Evolutionary conservation across 2,888 invertebrate genomes (phyloP).

Genomic region (Hetaerina titia): DNA sequence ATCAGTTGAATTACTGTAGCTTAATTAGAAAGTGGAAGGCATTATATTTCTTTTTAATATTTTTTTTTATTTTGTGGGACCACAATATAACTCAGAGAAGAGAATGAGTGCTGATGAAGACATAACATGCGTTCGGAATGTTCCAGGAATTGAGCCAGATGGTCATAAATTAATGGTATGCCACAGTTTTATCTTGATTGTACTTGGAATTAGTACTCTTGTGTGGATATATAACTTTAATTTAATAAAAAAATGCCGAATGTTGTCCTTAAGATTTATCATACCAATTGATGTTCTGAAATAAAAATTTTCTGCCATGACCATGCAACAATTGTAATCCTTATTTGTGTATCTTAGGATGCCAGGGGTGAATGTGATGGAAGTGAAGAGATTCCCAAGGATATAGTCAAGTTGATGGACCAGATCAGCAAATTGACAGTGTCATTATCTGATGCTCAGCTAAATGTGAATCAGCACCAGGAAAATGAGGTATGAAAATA

Average conservation of each 20-base stretch:
- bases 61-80: background rate
- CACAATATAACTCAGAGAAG: background rate
- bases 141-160: background rate
- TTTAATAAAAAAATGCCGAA: no score
- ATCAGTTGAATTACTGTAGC: no score
- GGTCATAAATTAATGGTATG: background rate
- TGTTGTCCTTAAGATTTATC: no score
- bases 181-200: no score
- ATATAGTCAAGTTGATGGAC: slow-evolving; percentile 32
- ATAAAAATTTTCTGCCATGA: no score
- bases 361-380: slow-evolving; percentile 58
- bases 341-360: background rate
- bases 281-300: no score
- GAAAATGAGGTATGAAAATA: slow-evolving; percentile 16
- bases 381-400: slow-evolving; percentile 54
- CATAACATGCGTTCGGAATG: background rate
- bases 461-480: slow-evolving; percentile 30
- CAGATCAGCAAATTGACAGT: slow-evolving; percentile 9
- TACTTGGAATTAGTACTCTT: no score
- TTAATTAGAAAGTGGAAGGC: no score
- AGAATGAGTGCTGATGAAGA: background rate
- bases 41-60: no score
- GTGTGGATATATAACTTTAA: no score
- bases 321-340: no score
- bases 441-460: slow-evolving; percentile 51